These are phyloP conservation scores for Patella pellucida DNA, from an alignment of 2,888 invertebrate species.

Conservation along the genomic window DNA sequence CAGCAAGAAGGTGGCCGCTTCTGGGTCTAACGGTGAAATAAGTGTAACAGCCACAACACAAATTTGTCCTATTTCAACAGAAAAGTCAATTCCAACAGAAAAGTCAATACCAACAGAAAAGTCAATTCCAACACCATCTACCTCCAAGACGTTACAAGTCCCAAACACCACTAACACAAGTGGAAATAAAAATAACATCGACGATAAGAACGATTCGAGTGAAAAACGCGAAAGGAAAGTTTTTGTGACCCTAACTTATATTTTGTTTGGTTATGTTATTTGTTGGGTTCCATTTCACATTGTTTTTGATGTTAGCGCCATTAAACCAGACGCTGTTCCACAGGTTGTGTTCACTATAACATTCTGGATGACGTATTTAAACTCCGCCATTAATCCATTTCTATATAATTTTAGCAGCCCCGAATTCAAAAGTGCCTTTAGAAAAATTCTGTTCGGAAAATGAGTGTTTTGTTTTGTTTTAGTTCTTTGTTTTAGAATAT, in stretches of 20 bases:
- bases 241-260: conserved; percentile 53
- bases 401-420: conserved; percentile 57
- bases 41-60: not conserved
- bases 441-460: conserved; percentile 25
- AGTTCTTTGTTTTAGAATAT: too few species aligned
- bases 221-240: conserved; percentile 34
- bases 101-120: too few species aligned
- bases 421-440: conserved; percentile 49
- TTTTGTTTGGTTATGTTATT: conserved; percentile 52
- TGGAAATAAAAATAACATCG: not conserved
- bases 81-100: too few species aligned
- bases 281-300: conserved; percentile 60
- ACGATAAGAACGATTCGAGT: not conserved
- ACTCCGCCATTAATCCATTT: conserved; percentile 59
- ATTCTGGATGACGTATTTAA: conserved; percentile 59
- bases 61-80: not conserved
- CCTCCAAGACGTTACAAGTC: not conserved
- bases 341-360: conserved; percentile 39
- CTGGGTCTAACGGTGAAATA: not conserved
- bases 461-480: not conserved
- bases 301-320: conserved; percentile 52
- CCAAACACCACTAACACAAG: not conserved
- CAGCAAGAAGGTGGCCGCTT: not conserved
- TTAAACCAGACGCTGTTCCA: conserved; percentile 44
- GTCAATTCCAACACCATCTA: too few species aligned